Percentiles rank a stretch among this genome's conserved stretches.
These are phyloP conservation scores for Pseudotriccus pelzelni DNA, from an alignment of 2,797 vertebrate species.

Conservation along the genomic window DNA sequence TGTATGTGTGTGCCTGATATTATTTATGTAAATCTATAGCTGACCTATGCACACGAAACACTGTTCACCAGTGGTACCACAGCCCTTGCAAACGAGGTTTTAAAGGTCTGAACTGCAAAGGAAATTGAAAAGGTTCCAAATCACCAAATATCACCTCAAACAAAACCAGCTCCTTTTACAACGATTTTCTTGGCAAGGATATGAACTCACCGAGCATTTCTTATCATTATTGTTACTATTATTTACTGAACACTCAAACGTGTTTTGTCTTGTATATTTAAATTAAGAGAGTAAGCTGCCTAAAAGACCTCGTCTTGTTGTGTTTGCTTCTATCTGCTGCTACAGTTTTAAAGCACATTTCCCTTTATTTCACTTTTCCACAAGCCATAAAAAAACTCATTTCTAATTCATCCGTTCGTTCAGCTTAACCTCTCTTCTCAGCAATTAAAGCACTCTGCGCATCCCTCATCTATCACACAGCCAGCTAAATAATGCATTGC, in stretches of 20 bases:
- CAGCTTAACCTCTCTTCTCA: slow-evolving; percentile 99
- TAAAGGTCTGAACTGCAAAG: not conserved
- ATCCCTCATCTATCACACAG: slow-evolving; percentile 98
- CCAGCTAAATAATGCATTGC: slow-evolving; percentile 98
- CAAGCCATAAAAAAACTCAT: slow-evolving; percentile 89
- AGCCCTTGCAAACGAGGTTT: not conserved
- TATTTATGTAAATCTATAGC: slow-evolving; percentile 11
- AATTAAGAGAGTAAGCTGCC: slow-evolving; percentile 64
- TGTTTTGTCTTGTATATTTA: slow-evolving; percentile 63
- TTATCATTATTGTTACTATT: slow-evolving; percentile 34
- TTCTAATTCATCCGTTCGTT: slow-evolving; percentile 98
- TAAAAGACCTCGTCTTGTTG: slow-evolving; percentile 47
- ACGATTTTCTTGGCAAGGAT: not conserved
- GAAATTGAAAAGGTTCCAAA: slow-evolving; percentile 31
- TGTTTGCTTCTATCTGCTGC: slow-evolving; percentile 69
- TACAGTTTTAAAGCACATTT: slow-evolving; percentile 79
- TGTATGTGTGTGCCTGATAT: not conserved
- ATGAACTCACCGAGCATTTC: slow-evolving; percentile 30
- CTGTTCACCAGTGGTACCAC: not conserved
- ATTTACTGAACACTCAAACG: slow-evolving; percentile 62
- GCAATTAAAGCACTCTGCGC: slow-evolving; percentile 97
- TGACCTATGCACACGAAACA: slow-evolving; percentile 3
- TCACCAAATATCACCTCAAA: slow-evolving; percentile 37
- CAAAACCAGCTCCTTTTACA: slow-evolving; percentile 21
- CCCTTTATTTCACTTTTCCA: slow-evolving; percentile 84